Base-by-base conservation (phyloP, 2,888 invertebrate genomes). In the Amblyjoppa fuscipennis region DNA sequence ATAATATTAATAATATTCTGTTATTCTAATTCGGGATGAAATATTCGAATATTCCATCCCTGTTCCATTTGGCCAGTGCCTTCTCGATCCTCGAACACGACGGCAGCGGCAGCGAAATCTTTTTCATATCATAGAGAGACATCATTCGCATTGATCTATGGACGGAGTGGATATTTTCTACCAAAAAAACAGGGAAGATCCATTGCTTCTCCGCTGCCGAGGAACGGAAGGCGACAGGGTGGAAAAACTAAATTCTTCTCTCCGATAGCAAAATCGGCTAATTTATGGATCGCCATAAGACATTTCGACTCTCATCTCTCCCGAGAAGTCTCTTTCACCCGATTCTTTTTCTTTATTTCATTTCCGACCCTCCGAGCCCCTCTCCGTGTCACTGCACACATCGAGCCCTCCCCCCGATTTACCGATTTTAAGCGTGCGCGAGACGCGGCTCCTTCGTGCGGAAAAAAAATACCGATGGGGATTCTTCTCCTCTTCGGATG, bases 371-470 rank as follows among this genome's bases (percentile, higher is more conserved):
- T 70, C 56, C 78, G 70, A 84, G 81, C 79, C 79, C 34, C 28
- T 16, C 81, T 56, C 53, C 51, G 81, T 69, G 49, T 75, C 61
- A 68, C 70, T 13, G 61, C 69, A 86, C 75, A 76, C 70, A 61
- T 66, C 69, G 74, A 78, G 34, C 87, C 85, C 6, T 0, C 38
- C 9, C 38, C 6, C 7, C 7, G 9, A 91, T 92, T 92, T 93
- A 91, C 90, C 90, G 92, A 92, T 92, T 91, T 90, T 88, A 89
- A 87, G 79, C 69, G 45, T 77, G 61, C 68, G 49, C 38, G 56
- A 25, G 38, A 31, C 41, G 34, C 20, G 51, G 66, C 41, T 41
- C 77, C 70, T 61, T 80, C 78, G 74, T 78, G 75, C 61, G 81
- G 84, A 85, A 80, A 88, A 84, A 80, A 83, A 87, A 87, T 83